These are phyloP conservation scores for Gobio gobio DNA, from an alignment of 2,113 vertebrate species.

Conservation along the genomic window DNA sequence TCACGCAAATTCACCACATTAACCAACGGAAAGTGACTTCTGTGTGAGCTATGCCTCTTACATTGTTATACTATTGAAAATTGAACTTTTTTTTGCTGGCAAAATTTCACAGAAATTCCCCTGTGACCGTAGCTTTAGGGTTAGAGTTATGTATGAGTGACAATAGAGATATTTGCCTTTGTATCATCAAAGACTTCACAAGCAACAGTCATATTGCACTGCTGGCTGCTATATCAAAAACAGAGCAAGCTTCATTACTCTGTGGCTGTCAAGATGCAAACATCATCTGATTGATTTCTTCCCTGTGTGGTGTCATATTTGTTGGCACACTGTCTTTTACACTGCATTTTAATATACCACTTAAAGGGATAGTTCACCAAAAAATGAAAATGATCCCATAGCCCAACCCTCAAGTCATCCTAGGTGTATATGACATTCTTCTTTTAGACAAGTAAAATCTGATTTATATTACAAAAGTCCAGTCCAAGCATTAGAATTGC, in stretches of 20 bases:
- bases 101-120: background rate
- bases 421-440: too few relatives aligned
- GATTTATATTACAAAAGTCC: too few relatives aligned
- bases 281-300: constrained; percentile 11
- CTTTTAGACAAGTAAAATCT: too few relatives aligned
- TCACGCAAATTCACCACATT: background rate
- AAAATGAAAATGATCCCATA: too few relatives aligned
- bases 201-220: background rate
- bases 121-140: background rate
- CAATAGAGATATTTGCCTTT: background rate
- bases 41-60: too few relatives aligned
- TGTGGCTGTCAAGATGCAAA: background rate
- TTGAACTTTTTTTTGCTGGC: background rate
- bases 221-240: background rate
- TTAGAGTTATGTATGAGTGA: background rate
- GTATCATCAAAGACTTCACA: background rate
- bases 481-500: too few relatives aligned
- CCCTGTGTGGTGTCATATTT: background rate
- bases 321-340: background rate
- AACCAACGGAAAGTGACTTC: background rate
- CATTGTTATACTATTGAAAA: too few relatives aligned
- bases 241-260: background rate
- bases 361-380: too few relatives aligned
- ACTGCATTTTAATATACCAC: background rate
- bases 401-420: too few relatives aligned